phyloP scores from a whole-genome alignment of 2,888 invertebrate species.

The Rutpela maculata region DNA sequence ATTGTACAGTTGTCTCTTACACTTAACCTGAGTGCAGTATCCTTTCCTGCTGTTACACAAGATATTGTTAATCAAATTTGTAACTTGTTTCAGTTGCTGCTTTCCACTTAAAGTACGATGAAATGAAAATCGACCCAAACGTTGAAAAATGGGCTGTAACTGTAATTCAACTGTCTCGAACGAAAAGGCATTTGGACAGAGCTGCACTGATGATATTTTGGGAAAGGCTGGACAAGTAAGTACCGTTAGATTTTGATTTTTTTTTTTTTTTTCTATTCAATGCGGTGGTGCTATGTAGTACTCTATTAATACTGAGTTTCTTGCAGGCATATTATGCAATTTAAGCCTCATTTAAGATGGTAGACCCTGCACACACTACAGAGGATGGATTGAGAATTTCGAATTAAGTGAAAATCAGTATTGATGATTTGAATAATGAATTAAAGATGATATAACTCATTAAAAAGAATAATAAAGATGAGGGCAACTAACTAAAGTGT shows the following conservation, averaged over 20 bases:
- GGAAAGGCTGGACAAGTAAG: slow-evolving; percentile 96
- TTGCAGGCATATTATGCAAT: slow-evolving; percentile 88
- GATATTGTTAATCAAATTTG: neutral
- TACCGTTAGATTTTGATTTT: slow-evolving; percentile 50
- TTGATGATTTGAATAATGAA: neutral
- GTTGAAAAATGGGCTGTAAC: slow-evolving; percentile 98
- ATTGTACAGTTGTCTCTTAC: no score
- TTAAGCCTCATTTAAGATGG: slow-evolving; percentile 90
- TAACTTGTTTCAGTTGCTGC: slow-evolving; percentile 82
- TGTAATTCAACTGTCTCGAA: slow-evolving; percentile 92
- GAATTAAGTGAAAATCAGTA: neutral
- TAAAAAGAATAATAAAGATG: no score
- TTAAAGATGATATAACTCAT: neutral
- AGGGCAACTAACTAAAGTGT: no score
- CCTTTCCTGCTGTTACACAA: no score
- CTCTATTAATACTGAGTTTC: slow-evolving; percentile 71
- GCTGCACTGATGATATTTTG: slow-evolving; percentile 97
- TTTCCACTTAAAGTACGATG: slow-evolving; percentile 97
- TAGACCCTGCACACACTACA: slow-evolving; percentile 68
- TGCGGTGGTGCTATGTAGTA: neutral
- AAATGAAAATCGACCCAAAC: slow-evolving; percentile 95
- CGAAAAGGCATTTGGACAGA: slow-evolving; percentile 96
- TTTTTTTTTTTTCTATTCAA: slow-evolving; percentile 24
- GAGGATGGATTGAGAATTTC: neutral
- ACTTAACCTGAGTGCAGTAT: no score